A percentile compares a stretch with the other conserved stretches of the same genome.
phyloP scores from a whole-genome alignment of 1,140 invertebrate species.

The Zaprionus inermis region DNA sequence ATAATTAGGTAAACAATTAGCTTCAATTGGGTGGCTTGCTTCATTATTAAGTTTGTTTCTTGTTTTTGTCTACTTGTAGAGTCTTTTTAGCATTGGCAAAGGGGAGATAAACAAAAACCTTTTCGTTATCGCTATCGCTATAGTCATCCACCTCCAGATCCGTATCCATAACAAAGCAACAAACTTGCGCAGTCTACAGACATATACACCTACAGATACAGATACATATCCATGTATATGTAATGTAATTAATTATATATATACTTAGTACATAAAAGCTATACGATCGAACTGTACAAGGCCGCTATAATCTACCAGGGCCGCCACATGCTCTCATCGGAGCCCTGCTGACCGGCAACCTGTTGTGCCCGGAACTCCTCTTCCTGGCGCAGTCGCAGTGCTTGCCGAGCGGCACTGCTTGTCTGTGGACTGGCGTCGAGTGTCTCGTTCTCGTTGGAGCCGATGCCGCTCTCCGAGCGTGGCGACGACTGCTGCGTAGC shows the following conservation, averaged over 20 bases:
- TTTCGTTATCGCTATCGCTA: neutral
- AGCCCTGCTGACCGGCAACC: slow-evolving; percentile 41
- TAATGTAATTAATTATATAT: slow-evolving; percentile 16
- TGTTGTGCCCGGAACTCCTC: slow-evolving; percentile 69
- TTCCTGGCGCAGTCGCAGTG: slow-evolving; percentile 67
- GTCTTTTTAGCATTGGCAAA: slow-evolving; percentile 70
- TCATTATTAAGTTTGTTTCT: slow-evolving; percentile 22
- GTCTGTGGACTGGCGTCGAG: slow-evolving; percentile 65
- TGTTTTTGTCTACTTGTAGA: slow-evolving; percentile 47
- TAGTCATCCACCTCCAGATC: neutral
- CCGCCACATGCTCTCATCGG: slow-evolving; percentile 80
- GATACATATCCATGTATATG: slow-evolving; percentile 28
- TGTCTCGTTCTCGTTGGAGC: slow-evolving; percentile 67
- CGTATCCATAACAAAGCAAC: slow-evolving; percentile 50
- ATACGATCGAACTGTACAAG: slow-evolving; percentile 43
- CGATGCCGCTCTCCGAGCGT: slow-evolving; percentile 69
- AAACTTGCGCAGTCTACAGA: slow-evolving; percentile 62
- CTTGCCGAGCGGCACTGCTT: slow-evolving; percentile 66
- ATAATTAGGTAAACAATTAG: neutral
- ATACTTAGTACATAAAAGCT: slow-evolving; percentile 75
- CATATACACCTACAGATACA: slow-evolving; percentile 18
- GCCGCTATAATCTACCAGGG: slow-evolving; percentile 62
- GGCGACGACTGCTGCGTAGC: slow-evolving; percentile 70
- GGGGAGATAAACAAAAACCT: neutral
- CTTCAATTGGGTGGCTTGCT: slow-evolving; percentile 25